Evolutionary conservation across 2,113 vertebrate species (phyloP).

Genomic region (Paraplagusia blochii): DNA sequence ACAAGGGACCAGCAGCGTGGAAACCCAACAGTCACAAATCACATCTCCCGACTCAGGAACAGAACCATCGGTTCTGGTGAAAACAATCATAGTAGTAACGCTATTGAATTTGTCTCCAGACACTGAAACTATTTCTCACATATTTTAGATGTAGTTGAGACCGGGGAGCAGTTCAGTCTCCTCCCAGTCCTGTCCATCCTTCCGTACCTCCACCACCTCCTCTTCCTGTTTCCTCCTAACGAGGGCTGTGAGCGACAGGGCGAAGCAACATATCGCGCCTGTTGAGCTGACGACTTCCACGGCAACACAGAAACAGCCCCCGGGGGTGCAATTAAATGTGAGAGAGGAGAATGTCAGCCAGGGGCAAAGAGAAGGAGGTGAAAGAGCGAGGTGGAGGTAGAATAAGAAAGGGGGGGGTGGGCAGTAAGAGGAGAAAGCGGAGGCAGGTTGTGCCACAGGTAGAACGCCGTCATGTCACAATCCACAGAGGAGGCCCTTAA

Average conservation of each 20-base stretch:
- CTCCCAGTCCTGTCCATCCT: too few species aligned
- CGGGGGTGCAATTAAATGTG: constrained; percentile 78
- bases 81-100: too few species aligned
- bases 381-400: neutral
- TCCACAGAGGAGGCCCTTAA: constrained; percentile 62
- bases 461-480: constrained; percentile 48
- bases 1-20: too few species aligned
- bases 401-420: constrained; percentile 29
- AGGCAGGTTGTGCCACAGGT: constrained; percentile 52
- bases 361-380: constrained; percentile 39
- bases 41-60: too few species aligned
- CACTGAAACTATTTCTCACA: too few species aligned
- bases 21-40: too few species aligned
- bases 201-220: constrained; percentile 2
- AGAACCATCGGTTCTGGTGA: too few species aligned
- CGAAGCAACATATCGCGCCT: constrained; percentile 62
- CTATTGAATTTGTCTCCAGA: too few species aligned
- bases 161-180: too few species aligned
- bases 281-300: constrained; percentile 65
- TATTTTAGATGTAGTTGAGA: too few species aligned
- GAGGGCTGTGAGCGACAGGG: constrained; percentile 60
- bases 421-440: constrained; percentile 6
- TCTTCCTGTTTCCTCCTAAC: constrained; percentile 40
- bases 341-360: constrained; percentile 75
- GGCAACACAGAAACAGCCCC: constrained; percentile 63